These are phyloP conservation scores for Larimichthys crocea DNA, from an alignment of 2,113 vertebrate genomes.

Conservation along the genomic window DNA sequence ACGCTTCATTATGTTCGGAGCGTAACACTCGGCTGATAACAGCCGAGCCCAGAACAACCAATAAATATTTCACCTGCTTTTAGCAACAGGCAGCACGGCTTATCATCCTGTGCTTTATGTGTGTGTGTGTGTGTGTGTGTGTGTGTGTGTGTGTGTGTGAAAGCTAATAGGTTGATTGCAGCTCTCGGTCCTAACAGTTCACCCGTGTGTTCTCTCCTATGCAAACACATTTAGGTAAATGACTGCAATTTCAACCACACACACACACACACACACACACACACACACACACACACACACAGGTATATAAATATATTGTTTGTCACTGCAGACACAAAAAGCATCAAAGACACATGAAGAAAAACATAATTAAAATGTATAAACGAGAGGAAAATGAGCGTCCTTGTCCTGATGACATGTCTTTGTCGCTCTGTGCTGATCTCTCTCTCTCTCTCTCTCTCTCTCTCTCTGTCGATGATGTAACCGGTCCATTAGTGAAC, in stretches of 20 bases:
- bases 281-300: conserved; percentile 9
- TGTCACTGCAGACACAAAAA: not conserved
- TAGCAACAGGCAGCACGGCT: conserved; percentile 11
- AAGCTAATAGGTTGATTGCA: conserved; percentile 61
- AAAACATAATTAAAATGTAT: not conserved
- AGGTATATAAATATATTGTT: not conserved
- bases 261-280: not conserved
- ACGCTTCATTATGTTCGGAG: not conserved
- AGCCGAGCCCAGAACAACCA: not conserved
- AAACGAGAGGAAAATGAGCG: not conserved
- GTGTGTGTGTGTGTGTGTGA: conserved; percentile 4
- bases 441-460: not conserved
- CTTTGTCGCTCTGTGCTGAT: conserved; percentile 4
- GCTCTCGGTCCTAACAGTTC: conserved; percentile 49
- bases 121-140: conserved; percentile 20
- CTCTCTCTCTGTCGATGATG: conserved; percentile 41
- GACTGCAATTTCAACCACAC: conserved; percentile 42
- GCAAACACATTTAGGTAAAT: conserved; percentile 61
- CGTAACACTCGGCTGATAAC: not conserved
- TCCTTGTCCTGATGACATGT: conserved; percentile 4
- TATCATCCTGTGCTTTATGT: not conserved
- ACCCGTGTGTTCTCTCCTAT: conserved; percentile 51
- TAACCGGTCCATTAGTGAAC: conserved; percentile 66
- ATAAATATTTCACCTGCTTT: conserved; percentile 23
- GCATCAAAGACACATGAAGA: not conserved